These are phyloP conservation scores for Solen grandis DNA, from an alignment of 1,140 invertebrate genomes.

Conservation along the genomic window DNA sequence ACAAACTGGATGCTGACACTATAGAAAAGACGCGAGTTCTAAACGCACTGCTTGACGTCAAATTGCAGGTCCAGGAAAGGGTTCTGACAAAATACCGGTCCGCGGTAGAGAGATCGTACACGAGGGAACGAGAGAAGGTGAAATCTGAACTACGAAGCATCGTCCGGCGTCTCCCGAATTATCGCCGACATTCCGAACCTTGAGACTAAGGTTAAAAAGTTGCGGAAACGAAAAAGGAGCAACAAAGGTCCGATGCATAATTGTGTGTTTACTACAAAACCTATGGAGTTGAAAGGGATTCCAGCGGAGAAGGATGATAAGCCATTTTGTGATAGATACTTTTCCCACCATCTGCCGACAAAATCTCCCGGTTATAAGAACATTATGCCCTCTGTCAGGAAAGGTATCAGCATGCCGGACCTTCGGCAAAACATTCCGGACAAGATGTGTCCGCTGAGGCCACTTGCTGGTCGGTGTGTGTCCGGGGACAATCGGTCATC, in stretches of 20 bases:
- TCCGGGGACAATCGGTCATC: not conserved
- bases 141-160: slow-evolving; percentile 63
- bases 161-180: slow-evolving; percentile 62
- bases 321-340: slow-evolving; percentile 70
- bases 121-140: slow-evolving; percentile 60
- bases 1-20: slow-evolving; percentile 70
- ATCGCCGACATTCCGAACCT: slow-evolving; percentile 57
- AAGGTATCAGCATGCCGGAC: slow-evolving; percentile 35
- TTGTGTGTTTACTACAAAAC: slow-evolving; percentile 57
- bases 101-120: slow-evolving; percentile 56
- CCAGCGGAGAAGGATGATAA: slow-evolving; percentile 64
- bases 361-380: slow-evolving; percentile 62
- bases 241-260: slow-evolving; percentile 26
- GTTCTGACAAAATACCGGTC: slow-evolving; percentile 65
- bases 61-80: slow-evolving; percentile 65
- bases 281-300: slow-evolving; percentile 59
- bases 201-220: slow-evolving; percentile 55
- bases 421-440: slow-evolving; percentile 1
- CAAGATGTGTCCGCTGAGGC: not conserved
- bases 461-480: not conserved
- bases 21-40: slow-evolving; percentile 71
- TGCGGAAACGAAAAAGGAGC: slow-evolving; percentile 37
- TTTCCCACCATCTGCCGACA: slow-evolving; percentile 70
- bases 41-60: slow-evolving; percentile 66
- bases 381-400: slow-evolving; percentile 13